Percentiles rank a stretch among this genome's conserved stretches.
phyloP scores from a whole-genome alignment of 2,113 vertebrate genomes.

The Proteles cristata region DNA sequence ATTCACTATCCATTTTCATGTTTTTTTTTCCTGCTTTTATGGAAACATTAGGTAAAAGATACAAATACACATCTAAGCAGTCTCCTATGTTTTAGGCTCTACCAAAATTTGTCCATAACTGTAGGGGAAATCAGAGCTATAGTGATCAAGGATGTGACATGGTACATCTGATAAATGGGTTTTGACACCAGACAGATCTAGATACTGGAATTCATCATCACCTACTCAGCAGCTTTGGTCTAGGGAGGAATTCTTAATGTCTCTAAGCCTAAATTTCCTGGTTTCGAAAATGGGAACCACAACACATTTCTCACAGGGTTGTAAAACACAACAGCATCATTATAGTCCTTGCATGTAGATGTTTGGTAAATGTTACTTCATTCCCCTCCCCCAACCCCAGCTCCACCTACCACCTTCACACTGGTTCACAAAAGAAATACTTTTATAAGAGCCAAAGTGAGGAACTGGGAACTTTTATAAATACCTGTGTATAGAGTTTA shows the following conservation, averaged over 20 bases:
- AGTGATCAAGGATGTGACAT: not conserved
- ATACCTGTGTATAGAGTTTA: not conserved
- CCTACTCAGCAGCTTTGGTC: not conserved
- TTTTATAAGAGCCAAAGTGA: conserved; percentile 9
- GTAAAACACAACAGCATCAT: not conserved
- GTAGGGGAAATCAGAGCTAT: not conserved
- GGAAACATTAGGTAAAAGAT: not conserved
- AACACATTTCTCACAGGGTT: not conserved
- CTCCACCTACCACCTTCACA: not conserved
- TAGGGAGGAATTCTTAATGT: not conserved
- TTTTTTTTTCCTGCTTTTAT: not conserved
- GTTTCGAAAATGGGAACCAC: not conserved
- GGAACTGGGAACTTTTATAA: not conserved
- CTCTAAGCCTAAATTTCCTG: not conserved
- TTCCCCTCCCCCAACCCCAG: not conserved
- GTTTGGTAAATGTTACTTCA: not conserved
- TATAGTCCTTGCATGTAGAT: not conserved
- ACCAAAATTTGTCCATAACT: not conserved
- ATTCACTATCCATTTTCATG: not conserved
- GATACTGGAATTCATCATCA: not conserved
- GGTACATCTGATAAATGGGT: not conserved
- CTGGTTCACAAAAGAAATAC: not conserved
- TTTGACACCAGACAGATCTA: not conserved
- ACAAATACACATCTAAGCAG: not conserved
- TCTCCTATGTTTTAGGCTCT: not conserved